A percentile compares a stretch with the other conserved stretches of the same genome.
phyloP scores from a whole-genome alignment of 2,113 vertebrate species.

The Pollimyrus isidori region DNA sequence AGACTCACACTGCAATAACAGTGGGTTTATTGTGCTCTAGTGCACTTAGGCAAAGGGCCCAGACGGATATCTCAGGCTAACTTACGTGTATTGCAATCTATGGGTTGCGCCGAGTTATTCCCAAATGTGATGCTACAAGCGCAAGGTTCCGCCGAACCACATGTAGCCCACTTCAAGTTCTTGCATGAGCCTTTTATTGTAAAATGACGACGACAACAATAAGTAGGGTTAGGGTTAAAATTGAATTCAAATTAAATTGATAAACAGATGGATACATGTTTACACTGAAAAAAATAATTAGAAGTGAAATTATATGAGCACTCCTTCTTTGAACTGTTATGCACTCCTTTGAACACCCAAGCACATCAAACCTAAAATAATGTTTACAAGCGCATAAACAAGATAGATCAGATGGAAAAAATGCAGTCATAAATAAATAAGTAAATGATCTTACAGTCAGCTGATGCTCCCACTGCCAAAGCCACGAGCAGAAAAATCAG shows the following conservation, averaged over 20 bases:
- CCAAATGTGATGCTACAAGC: rapidly evolving
- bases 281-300: neutral
- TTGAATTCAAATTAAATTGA: neutral
- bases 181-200: conserved; percentile 32
- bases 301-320: neutral
- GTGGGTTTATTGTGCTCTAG: neutral
- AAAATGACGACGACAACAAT: neutral
- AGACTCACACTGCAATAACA: neutral
- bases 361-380: neutral
- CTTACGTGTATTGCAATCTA: conserved; percentile 47
- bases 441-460: conserved; percentile 35
- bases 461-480: conserved; percentile 34
- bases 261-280: neutral
- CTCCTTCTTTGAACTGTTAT: neutral
- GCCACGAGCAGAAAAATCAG: conserved; percentile 41
- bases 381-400: neutral
- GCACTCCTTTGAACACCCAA: neutral
- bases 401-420: neutral
- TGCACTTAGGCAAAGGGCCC: neutral
- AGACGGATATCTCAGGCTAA: neutral
- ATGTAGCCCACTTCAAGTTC: conserved; percentile 45
- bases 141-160: conserved; percentile 2
- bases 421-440: neutral
- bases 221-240: neutral
- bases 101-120: rapidly evolving